Evolutionary conservation across 2,888 invertebrate genomes (phyloP).

Genomic region (Heliconius aoede): DNA sequence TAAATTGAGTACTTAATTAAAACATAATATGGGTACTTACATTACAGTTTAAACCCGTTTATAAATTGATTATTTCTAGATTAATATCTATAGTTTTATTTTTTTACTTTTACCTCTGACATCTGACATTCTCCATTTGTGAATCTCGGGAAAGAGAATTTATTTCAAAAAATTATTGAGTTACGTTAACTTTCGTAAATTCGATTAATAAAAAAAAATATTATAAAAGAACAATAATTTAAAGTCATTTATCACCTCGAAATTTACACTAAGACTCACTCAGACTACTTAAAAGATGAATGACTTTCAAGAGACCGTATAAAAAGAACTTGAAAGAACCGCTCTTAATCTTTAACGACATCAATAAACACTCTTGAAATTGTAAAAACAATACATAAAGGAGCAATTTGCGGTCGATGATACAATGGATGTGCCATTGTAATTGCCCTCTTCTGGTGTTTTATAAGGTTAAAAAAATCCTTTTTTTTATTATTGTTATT

Average conservation of each 20-base stretch:
- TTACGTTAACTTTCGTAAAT: background rate
- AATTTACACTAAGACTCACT: slow-evolving; percentile 13
- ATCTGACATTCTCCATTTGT: background rate
- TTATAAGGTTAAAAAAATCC: background rate
- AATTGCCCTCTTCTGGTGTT: background rate
- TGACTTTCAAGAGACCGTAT: slow-evolving; percentile 25
- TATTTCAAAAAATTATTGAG: background rate
- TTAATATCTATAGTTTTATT: too few species aligned
- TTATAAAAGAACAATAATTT: background rate
- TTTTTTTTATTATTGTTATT: background rate
- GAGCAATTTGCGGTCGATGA: background rate
- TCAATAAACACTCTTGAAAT: slow-evolving; percentile 24
- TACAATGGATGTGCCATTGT: background rate
- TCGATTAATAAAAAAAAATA: background rate
- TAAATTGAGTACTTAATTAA: slow-evolving; percentile 24
- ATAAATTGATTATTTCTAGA: too few species aligned
- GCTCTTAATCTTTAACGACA: slow-evolving; percentile 30
- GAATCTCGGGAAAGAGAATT: background rate
- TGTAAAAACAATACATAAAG: slow-evolving; percentile 16
- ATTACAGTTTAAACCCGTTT: too few species aligned
- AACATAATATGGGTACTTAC: background rate
- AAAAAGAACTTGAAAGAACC: slow-evolving; percentile 30
- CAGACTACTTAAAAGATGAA: slow-evolving; percentile 27
- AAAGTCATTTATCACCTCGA: background rate
- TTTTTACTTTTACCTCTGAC: background rate